phyloP scores from a whole-genome alignment of 2,888 invertebrate species.

The Parnassius smintheus region DNA sequence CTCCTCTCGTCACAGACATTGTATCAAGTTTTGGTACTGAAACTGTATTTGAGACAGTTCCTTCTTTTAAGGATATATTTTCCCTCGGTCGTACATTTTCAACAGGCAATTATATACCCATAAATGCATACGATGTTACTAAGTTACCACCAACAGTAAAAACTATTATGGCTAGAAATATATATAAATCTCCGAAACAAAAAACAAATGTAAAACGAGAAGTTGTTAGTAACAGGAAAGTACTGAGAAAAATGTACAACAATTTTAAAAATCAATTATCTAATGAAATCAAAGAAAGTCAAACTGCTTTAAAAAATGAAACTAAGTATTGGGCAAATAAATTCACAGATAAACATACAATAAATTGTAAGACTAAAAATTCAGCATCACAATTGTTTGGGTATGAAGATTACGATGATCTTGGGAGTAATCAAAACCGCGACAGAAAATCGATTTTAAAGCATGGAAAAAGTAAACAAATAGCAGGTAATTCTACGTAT shows the following conservation, averaged over 20 bases:
- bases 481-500: slow-evolving; percentile 32
- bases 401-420: slow-evolving; percentile 1
- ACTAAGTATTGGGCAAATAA: slow-evolving; percentile 20
- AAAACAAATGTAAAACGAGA: slow-evolving; percentile 17
- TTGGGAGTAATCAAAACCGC: slow-evolving; percentile 5
- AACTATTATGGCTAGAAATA: slow-evolving; percentile 25
- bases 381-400: neutral
- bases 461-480: slow-evolving; percentile 28
- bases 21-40: slow-evolving; percentile 34
- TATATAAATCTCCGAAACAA: slow-evolving; percentile 16
- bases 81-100: slow-evolving; percentile 33
- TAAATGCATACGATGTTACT: slow-evolving; percentile 11
- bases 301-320: slow-evolving; percentile 34
- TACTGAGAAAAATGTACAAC: slow-evolving; percentile 43
- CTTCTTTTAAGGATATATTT: slow-evolving; percentile 34
- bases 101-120: slow-evolving; percentile 27
- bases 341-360: slow-evolving; percentile 5
- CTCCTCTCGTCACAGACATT: neutral
- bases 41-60: slow-evolving; percentile 41
- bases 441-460: slow-evolving; percentile 24
- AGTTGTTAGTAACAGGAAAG: neutral
- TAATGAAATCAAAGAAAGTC: slow-evolving; percentile 36
- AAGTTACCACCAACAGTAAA: neutral
- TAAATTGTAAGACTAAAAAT: neutral
- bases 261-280: slow-evolving; percentile 50